A percentile compares a stretch with the other conserved stretches of the same genome.
Evolutionary conservation across 2,888 invertebrate genomes (phyloP).

Genomic region (Dryadula phaetusa): DNA sequence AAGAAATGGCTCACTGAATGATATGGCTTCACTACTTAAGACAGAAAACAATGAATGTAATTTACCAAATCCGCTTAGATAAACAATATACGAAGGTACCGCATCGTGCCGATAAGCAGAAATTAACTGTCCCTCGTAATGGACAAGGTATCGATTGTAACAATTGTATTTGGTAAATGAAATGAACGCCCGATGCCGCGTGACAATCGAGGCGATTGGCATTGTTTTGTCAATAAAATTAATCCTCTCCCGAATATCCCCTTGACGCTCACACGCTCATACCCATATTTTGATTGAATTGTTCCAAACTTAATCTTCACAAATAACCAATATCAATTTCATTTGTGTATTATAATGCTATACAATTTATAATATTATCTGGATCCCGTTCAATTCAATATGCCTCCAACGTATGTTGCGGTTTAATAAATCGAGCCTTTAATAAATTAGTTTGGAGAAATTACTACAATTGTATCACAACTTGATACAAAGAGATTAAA

Average conservation of each 20-base stretch:
- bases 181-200: constrained; percentile 47
- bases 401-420: constrained; percentile 29
- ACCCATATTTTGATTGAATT: constrained; percentile 76
- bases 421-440: constrained; percentile 34
- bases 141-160: constrained; percentile 5
- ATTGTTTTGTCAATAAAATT: constrained; percentile 71
- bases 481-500: constrained; percentile 24
- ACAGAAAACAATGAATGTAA: constrained; percentile 44
- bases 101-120: constrained; percentile 24
- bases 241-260: constrained; percentile 70
- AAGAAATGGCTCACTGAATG: background rate
- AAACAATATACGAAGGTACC: constrained; percentile 20
- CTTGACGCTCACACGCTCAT: constrained; percentile 58
- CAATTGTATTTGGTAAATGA: constrained; percentile 17
- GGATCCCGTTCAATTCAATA: constrained; percentile 41
- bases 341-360: constrained; percentile 48
- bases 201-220: constrained; percentile 62
- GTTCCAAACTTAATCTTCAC: constrained; percentile 73
- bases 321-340: constrained; percentile 71
- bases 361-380: constrained; percentile 43
- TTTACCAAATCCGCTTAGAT: constrained; percentile 25
- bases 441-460: constrained; percentile 38
- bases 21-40: background rate
- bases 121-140: constrained; percentile 21
- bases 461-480: constrained; percentile 15